Percentiles rank a stretch among this genome's conserved stretches.
Evolutionary conservation across 2,113 vertebrate genomes (phyloP).

Genomic region (Synchiropus splendidus): DNA sequence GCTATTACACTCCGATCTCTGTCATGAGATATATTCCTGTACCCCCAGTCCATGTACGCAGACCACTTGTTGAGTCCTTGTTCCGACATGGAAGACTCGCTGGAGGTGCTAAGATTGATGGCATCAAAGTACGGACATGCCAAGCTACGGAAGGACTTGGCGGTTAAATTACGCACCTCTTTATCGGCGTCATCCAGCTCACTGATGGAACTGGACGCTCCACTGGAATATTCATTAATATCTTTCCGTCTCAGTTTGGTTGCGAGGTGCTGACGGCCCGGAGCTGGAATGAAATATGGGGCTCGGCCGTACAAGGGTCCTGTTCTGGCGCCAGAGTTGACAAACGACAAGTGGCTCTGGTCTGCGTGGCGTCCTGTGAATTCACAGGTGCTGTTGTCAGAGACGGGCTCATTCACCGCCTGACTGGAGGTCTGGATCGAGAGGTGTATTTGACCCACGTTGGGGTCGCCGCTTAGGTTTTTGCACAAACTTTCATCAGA

Average conservation of each 20-base stretch:
- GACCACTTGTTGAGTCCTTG: conserved; percentile 84
- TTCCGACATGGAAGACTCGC: conserved; percentile 83
- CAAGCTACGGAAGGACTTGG: conserved; percentile 89
- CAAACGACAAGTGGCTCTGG: conserved; percentile 73
- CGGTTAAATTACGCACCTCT: conserved; percentile 91
- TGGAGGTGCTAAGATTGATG: conserved; percentile 78
- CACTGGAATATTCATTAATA: conserved; percentile 85
- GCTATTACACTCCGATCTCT: conserved; percentile 42
- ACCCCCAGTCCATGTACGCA: conserved; percentile 83
- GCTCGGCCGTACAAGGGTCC: conserved; percentile 46
- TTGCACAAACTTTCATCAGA: conserved; percentile 66
- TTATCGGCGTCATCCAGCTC: conserved; percentile 96
- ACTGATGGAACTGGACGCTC: conserved; percentile 90
- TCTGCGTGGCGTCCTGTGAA: conserved; percentile 76
- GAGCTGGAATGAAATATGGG: conserved; percentile 72
- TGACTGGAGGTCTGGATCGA: conserved; percentile 81
- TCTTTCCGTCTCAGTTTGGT: conserved; percentile 76
- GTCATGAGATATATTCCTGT: conserved; percentile 55
- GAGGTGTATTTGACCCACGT: conserved; percentile 73
- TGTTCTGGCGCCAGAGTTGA: conserved; percentile 55
- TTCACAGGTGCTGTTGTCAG: no score
- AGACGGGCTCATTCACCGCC: conserved; percentile 73
- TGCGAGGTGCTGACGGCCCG: conserved; percentile 80
- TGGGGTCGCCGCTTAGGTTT: conserved; percentile 39
- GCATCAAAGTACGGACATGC: conserved; percentile 92